A percentile compares a stretch with the other conserved stretches of the same genome.
phyloP scores from a whole-genome alignment of 2,113 vertebrate species.

The Gavialis gangeticus region DNA sequence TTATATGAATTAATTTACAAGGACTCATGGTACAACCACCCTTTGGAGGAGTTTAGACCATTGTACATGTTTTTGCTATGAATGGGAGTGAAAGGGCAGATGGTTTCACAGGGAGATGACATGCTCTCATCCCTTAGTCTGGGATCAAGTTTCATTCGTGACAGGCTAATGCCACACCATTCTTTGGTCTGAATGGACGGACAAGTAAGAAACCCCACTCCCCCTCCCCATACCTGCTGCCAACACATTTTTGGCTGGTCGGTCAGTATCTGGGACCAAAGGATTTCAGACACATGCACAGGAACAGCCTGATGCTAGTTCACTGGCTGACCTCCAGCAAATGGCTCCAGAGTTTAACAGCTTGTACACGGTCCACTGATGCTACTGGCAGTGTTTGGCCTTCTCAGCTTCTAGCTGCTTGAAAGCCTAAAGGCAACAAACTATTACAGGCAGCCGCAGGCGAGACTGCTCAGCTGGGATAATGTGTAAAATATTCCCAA shows the following conservation, averaged over 20 bases:
- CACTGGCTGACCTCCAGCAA: neutral
- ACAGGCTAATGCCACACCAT: neutral
- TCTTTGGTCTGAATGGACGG: fast-evolving
- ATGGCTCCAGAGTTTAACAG: neutral
- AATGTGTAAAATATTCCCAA: neutral
- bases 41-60: neutral
- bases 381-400: neutral
- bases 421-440: neutral
- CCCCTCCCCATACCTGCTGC: fast-evolving
- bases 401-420: neutral
- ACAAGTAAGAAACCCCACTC: neutral
- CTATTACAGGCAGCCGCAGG: neutral
- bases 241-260: neutral
- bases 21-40: neutral
- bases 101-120: neutral
- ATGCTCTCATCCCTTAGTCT: neutral
- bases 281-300: neutral
- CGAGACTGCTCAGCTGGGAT: neutral
- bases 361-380: neutral
- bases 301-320: neutral
- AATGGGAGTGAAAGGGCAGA: neutral
- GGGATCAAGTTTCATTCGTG: neutral
- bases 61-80: fast-evolving
- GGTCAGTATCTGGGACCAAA: neutral
- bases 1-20: fast-evolving